Conservation (phyloP, 2,888 invertebrate species). For the Apeira syringaria region DNA sequence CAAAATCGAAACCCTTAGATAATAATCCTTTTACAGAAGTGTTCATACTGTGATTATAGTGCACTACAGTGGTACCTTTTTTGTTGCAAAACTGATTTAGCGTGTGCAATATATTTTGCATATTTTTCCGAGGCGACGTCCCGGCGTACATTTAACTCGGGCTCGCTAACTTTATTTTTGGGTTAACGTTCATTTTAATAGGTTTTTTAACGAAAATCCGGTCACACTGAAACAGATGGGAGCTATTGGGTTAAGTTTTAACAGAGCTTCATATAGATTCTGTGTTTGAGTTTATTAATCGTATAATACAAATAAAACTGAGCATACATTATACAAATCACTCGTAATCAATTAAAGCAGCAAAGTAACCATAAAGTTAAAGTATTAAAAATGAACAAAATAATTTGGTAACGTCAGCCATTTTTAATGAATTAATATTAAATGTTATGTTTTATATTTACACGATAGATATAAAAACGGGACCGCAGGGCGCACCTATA, state of each 20-base stretch:
- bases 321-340: too few species aligned
- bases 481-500: too few species aligned
- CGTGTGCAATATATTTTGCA: slow-evolving; percentile 53
- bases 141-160: slow-evolving; percentile 50
- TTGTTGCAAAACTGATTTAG: slow-evolving; percentile 40
- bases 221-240: slow-evolving; percentile 26
- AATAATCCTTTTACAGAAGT: too few species aligned
- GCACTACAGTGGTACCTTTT: slow-evolving; percentile 9
- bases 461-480: too few species aligned
- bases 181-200: slow-evolving; percentile 54
- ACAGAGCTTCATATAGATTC: slow-evolving; percentile 5
- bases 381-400: too few species aligned
- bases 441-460: too few species aligned
- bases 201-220: slow-evolving; percentile 41
- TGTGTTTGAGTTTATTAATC: neutral
- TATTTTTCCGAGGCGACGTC: slow-evolving; percentile 38
- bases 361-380: too few species aligned
- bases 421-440: too few species aligned
- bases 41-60: slow-evolving; percentile 1
- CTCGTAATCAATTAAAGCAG: too few species aligned
- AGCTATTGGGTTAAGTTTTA: slow-evolving; percentile 27
- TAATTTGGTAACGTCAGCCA: too few species aligned
- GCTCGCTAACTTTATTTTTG: slow-evolving; percentile 54
- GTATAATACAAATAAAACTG: too few species aligned
- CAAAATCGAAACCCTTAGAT: too few species aligned